Evolutionary conservation across 1,140 invertebrate species (phyloP), one percentile per base, ranked within the genome.

Genomic region (Drosophila nebulosa): DNA sequence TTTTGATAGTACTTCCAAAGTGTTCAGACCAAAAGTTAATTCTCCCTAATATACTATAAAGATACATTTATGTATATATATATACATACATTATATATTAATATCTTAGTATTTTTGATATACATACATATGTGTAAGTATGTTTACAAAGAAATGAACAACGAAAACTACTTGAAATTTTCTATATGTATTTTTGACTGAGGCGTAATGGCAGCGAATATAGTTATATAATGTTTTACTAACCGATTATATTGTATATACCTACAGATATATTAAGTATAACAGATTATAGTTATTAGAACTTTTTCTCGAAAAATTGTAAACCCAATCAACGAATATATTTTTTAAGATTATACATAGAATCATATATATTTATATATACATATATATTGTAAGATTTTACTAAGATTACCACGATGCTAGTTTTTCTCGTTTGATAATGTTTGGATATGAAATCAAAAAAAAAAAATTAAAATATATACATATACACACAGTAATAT

Each of bases 21-120:
- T 85, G 81, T 85, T 85, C 81, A 85, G 80, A 78, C 81, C 81
- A 85, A 86, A 86, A 86, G 74, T 81, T 74, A 78, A 66, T 67
- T 62, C 63, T 63, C 58, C 64, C 76, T 60, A 64, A 51, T 69
- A 57, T 56, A 63, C 30, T 32, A 32, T 32, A 32, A 9, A 32
- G 30, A 32, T 65, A 62, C 46, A 55, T 60, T 58, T 14, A 35
- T 10, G 14, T 16, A n/a, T 51, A 56, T 21, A 7, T 46, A 24
- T 67, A 16, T 21, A 46, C 12, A 22, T 56, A 39, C 30, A 46
- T 50, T 46, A 24, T 62, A 16, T 21, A 12, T 32, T 12, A 3
- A 32, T n/a, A 32, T 32, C 30, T 32, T 32, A 12, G 10, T 32
- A 32, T 32, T 32, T 32, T 32, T 32, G 30, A 50, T n/a, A 18